Evolutionary conservation across 2,888 invertebrate genomes (phyloP).

Genomic region (Corbicula japonica): DNA sequence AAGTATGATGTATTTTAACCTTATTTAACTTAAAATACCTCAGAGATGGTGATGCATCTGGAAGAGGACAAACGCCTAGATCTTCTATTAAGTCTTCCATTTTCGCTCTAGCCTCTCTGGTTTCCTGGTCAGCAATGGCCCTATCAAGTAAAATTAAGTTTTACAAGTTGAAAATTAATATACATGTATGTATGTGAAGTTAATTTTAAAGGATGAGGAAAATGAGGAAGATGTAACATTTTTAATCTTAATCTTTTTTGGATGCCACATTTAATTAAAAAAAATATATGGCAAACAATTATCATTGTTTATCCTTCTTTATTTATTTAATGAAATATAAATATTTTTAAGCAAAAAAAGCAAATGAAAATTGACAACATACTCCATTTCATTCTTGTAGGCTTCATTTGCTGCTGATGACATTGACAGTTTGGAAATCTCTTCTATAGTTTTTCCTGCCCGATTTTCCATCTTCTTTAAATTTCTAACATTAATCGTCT

Average conservation of each 20-base stretch:
- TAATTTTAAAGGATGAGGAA: no score
- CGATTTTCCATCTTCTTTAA: conserved; percentile 7
- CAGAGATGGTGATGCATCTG: conserved; percentile 7
- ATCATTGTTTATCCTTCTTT: no score
- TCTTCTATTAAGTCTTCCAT: conserved; percentile 11
- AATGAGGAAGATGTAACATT: no score
- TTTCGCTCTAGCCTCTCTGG: neutral
- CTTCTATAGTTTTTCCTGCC: neutral
- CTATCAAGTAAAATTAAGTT: neutral
- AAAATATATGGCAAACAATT: no score
- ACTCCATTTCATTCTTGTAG: conserved; percentile 17
- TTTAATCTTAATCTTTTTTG: no score
- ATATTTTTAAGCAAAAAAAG: no score
- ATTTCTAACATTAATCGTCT: conserved; percentile 1
- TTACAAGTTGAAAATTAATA: neutral
- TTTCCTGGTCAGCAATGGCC: neutral
- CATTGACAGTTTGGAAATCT: neutral
- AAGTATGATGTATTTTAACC: no score
- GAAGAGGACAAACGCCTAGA: neutral
- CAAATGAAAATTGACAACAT: neutral
- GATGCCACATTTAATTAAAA: no score
- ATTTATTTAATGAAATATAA: no score
- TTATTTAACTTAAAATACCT: no score
- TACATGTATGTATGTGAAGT: no score
- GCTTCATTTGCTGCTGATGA: neutral